These are phyloP conservation scores for Pseudomyrmex concolor DNA, from an alignment of 1,140 invertebrate species.

Conservation along the genomic window DNA sequence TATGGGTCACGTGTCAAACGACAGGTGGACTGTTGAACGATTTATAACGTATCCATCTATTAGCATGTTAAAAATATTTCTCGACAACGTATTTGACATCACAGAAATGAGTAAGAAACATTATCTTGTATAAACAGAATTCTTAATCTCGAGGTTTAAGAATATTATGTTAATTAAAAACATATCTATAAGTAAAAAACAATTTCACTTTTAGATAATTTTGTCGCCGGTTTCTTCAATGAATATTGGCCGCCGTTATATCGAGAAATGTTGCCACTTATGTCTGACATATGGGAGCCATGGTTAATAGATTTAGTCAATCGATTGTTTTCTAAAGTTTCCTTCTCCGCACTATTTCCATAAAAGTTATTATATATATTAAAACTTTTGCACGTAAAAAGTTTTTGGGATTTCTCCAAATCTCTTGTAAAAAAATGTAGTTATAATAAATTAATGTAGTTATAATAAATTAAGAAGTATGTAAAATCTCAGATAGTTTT, in stretches of 20 bases:
- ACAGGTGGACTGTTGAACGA: not conserved
- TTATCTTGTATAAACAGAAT: no score
- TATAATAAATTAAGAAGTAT: no score
- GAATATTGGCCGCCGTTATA: not conserved
- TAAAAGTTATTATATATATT: not conserved
- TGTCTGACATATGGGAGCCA: not conserved
- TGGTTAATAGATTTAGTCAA: not conserved
- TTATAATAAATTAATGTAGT: no score
- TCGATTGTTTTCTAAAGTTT: not conserved
- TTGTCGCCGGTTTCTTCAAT: not conserved
- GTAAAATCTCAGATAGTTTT: no score
- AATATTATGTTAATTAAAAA: no score
- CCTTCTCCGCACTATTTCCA: constrained; percentile 18
- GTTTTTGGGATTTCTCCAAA: no score
- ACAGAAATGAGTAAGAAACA: no score
- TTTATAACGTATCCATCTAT: not conserved
- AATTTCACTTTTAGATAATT: constrained; percentile 22
- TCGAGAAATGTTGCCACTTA: not conserved
- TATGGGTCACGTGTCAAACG: not conserved
- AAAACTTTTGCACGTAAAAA: not conserved
- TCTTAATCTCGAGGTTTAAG: no score
- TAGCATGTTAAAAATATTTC: not conserved
- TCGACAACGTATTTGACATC: not conserved
- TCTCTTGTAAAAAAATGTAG: no score
- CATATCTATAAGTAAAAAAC: no score